Base-by-base conservation (phyloP, 2,888 invertebrate genomes). In the Scrobipalpa costella region DNA sequence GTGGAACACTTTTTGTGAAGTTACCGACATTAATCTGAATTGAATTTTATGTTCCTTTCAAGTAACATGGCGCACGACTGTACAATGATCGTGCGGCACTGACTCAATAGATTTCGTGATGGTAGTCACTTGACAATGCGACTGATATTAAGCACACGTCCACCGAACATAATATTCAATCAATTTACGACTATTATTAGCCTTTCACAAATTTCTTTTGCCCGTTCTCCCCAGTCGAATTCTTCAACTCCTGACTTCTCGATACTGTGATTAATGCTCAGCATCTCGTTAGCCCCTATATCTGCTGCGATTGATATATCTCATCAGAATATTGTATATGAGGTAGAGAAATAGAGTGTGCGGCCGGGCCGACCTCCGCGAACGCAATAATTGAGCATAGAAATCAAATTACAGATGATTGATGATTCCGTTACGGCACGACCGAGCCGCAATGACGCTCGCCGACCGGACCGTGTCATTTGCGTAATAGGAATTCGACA, bases 341-440 rank as follows among this genome's bases (percentile, higher is more conserved):
- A 76, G 76, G 77, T 82, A 74, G 80, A 81, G 81, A 83, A 86
- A 78, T 78, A 74, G 78, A 81, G 81, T 81, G 80, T 79, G 79
- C 80, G 79, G 77, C 81, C 77, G 80, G 72, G 73, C 75, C 88
- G 90, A 90, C 86, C 89, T 88, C 88, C 83, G 86, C 85, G 85
- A 85, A 89, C 87, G 88, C 85, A 90, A 90, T 91, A 91, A 91
- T 90, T 91, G 91, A 90, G 88, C 88, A 89, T 90, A 90, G 90
- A 90, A 91, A 91, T 90, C 90, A 90, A 90, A 91, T 91, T 90
- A 90, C 85, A 85, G 88, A 90, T 86, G 90, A 91, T 91, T 90
- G 90, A 90, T 86, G 88, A 89, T 90, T 82, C 90, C 90, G 91
- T 90, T 91, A 89, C 83, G 70, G 88, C 88, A 89, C 88, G 87